Evolutionary conservation across 2,113 vertebrate species (phyloP).

Genomic region (Centrocercus urophasianus): DNA sequence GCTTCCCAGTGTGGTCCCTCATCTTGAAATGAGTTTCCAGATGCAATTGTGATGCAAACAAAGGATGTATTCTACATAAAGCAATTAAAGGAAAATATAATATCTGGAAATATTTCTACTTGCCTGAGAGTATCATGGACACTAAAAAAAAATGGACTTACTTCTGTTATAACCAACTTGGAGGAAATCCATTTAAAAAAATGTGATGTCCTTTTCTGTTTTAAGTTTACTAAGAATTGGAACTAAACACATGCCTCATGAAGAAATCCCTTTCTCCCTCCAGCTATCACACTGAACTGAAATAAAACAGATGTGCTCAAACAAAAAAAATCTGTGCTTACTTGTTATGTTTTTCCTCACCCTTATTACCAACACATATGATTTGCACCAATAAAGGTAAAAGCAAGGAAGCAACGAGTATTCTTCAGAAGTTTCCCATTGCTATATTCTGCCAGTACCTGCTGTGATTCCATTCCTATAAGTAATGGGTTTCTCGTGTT

Average conservation of each 20-base stretch:
- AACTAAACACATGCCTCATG: slow-evolving; percentile 71
- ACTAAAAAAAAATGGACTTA: not conserved
- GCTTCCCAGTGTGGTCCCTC: slow-evolving; percentile 14
- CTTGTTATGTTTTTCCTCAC: slow-evolving; percentile 29
- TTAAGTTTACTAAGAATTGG: slow-evolving; percentile 70
- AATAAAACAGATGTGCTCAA: slow-evolving; percentile 77
- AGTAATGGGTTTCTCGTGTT: slow-evolving; percentile 53
- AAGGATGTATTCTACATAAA: not conserved
- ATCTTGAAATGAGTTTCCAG: slow-evolving; percentile 31
- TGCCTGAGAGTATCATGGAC: not conserved
- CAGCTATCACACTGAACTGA: slow-evolving; percentile 67
- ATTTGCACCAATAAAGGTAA: slow-evolving; percentile 26
- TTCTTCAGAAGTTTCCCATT: slow-evolving; percentile 31
- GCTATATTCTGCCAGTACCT: slow-evolving; percentile 40
- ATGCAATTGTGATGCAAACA: slow-evolving; percentile 5
- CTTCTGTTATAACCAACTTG: slow-evolving; percentile 28
- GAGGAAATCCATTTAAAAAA: slow-evolving; percentile 31
- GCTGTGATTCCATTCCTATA: slow-evolving; percentile 17
- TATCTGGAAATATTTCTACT: not conserved
- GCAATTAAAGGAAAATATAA: not conserved
- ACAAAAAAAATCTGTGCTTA: slow-evolving; percentile 50
- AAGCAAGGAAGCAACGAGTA: slow-evolving; percentile 3
- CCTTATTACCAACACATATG: slow-evolving; percentile 35
- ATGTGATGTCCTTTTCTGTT: slow-evolving; percentile 59
- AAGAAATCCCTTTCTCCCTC: slow-evolving; percentile 67